Percentiles rank a stretch among this genome's conserved stretches.
Conservation (phyloP, 2,888 invertebrate species). For the Cheilosia variabilis region DNA sequence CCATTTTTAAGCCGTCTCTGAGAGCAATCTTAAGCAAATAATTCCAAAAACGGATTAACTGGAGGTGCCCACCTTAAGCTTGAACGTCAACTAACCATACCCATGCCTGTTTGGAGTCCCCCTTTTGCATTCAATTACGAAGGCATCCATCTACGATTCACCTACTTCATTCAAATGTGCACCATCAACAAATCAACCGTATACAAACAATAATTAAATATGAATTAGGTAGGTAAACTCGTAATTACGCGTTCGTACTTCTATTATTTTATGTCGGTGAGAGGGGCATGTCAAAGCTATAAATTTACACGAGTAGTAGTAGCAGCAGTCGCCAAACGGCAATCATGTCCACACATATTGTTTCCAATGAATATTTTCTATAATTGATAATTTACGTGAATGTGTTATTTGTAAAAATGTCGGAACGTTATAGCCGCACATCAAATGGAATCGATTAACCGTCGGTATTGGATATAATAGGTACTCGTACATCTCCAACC, state of each 20-base stretch:
- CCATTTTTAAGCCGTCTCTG: too few relatives aligned
- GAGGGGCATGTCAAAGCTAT: not conserved
- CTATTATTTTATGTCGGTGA: not conserved
- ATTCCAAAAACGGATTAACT: too few relatives aligned
- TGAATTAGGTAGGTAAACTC: slow-evolving; percentile 19
- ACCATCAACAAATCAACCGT: not conserved
- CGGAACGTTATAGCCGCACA: slow-evolving; percentile 6
- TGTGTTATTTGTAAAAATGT: slow-evolving; percentile 23
- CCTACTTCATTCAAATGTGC: too few relatives aligned
- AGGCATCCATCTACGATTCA: not conserved
- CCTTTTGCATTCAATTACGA: not conserved
- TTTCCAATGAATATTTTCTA: slow-evolving; percentile 7
- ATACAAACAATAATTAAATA: slow-evolving; percentile 26
- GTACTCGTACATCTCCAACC: not conserved
- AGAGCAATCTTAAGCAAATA: too few relatives aligned
- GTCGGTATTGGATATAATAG: not conserved
- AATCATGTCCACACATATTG: not conserved
- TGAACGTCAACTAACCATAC: too few relatives aligned
- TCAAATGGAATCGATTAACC: slow-evolving; percentile 8
- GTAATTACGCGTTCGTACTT: slow-evolving; percentile 22
- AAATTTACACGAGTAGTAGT: not conserved
- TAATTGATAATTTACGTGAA: slow-evolving; percentile 30
- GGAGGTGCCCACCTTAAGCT: too few relatives aligned
- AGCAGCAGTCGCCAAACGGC: not conserved
- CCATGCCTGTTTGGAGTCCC: too few relatives aligned